Evolutionary conservation across 64 coral and sea anemone genomes (phyloP).

Genomic region (Anthopleura sola): DNA sequence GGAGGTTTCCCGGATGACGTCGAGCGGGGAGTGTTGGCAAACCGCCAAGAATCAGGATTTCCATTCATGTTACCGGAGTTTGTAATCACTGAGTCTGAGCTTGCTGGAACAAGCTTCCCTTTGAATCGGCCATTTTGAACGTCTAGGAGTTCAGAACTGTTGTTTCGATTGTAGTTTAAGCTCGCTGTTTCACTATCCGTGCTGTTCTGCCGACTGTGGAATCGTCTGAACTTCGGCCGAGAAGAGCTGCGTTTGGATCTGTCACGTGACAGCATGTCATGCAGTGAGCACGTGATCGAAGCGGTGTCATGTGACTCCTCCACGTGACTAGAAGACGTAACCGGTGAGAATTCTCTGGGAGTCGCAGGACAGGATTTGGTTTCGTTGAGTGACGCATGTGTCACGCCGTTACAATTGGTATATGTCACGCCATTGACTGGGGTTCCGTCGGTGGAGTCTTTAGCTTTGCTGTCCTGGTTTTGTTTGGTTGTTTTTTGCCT

Average conservation of each 20-base stretch:
- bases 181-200: conserved; percentile 39
- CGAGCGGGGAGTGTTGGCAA: background rate
- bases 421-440: conserved; percentile 50
- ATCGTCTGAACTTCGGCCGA: conserved; percentile 41
- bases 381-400: background rate
- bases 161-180: conserved; percentile 41
- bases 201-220: conserved; percentile 57
- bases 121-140: conserved; percentile 21
- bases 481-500: background rate
- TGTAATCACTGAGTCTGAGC: conserved; percentile 77
- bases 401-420: conserved; percentile 39
- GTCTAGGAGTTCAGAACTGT: conserved; percentile 70
- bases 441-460: conserved; percentile 17
- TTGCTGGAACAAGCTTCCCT: conserved; percentile 41
- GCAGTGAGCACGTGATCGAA: conserved; percentile 31
- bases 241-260: conserved; percentile 52
- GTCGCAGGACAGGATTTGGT: conserved; percentile 27
- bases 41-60: background rate
- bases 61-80: conserved; percentile 17
- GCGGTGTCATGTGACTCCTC: conserved; percentile 27
- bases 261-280: conserved; percentile 54
- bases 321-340: background rate
- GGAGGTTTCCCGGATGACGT: conserved; percentile 31
- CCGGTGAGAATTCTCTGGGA: conserved; percentile 12
- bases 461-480: background rate